Conservation (phyloP, 2,113 vertebrate species). For the Glaucidium brasilianum region DNA sequence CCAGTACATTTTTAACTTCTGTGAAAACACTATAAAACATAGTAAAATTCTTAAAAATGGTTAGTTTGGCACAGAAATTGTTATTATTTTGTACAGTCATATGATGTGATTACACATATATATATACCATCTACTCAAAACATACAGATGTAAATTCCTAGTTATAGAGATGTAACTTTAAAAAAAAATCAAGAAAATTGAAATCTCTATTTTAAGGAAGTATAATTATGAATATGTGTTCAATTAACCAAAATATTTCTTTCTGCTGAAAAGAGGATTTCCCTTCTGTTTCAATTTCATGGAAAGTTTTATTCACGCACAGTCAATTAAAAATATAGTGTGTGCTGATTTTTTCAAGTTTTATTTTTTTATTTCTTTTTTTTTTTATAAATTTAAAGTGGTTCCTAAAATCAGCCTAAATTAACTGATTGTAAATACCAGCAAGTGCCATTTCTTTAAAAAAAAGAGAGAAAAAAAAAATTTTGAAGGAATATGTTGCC, state of each 20-base stretch:
- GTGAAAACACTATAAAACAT: not conserved
- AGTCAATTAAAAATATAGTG: not conserved
- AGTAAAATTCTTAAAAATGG: not conserved
- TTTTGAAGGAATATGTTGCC: not conserved
- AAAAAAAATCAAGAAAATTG: not conserved
- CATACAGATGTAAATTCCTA: not conserved
- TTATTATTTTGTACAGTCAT: not conserved
- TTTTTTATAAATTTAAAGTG: not conserved
- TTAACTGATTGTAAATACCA: not conserved
- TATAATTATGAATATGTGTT: not conserved
- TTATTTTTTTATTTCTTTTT: not conserved
- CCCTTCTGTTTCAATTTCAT: not conserved
- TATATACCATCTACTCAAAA: not conserved
- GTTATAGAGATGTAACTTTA: fast-evolving
- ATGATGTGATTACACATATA: fast-evolving
- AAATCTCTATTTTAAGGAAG: not conserved
- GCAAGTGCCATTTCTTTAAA: not conserved
- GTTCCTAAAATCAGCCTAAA: not conserved
- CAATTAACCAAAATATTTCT: not conserved
- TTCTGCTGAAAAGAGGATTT: not conserved
- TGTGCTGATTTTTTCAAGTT: not conserved
- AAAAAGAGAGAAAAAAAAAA: not conserved
- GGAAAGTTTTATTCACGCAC: fast-evolving
- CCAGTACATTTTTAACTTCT: not conserved
- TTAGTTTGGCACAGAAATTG: not conserved